Base-by-base conservation (phyloP, 1,140 invertebrate genomes). In the Drosophila orosa region DNA sequence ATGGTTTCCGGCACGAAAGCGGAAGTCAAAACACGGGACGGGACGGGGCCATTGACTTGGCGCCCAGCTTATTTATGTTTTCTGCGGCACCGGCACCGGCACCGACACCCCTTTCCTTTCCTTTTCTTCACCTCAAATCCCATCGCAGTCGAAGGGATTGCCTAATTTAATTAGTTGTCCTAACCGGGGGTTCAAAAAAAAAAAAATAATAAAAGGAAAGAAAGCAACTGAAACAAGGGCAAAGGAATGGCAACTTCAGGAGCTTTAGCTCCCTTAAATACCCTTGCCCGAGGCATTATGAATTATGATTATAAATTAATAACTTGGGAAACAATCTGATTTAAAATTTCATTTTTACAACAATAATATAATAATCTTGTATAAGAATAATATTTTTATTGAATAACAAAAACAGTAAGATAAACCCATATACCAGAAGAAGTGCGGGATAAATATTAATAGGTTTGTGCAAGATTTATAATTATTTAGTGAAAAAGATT, bases 1-100 rank as follows among this genome's bases (percentile, higher is more conserved):
- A 87, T 89, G 84, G 83, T 89, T 87, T 89, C 84, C 83, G 83
- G 79, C 72, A 87, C 80, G 80, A 81, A 87, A 89, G 83, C 79
- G 83, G 84, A 87, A 83, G 84, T 66, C 79, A 82, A 72, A 82
- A 81, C 71, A 76, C 69, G 83, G 58, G 24, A 48, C 48, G 44
- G 44, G 37, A 52, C 45, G 62, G 61, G 62, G 60, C 29, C 75
- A 65, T 52, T 65, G 48, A 54, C 69, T 59, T 58, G 47, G 48
- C 44, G 44, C 35, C 48, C 37, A 40, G 62, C 73, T 80, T 87
- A 87, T 89, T 87, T 87, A 87, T 87, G 84, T 89, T 89, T 87
- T 83, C 35, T 68, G 74, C 69, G 48, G 48, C 69, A 74, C 44
- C 73, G 62, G 3, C 22, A 40, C 3, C 48, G 35, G n/a, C 24